These are phyloP conservation scores for Pangasius macronema DNA, from an alignment of 2,797 vertebrate species.

Conservation along the genomic window DNA sequence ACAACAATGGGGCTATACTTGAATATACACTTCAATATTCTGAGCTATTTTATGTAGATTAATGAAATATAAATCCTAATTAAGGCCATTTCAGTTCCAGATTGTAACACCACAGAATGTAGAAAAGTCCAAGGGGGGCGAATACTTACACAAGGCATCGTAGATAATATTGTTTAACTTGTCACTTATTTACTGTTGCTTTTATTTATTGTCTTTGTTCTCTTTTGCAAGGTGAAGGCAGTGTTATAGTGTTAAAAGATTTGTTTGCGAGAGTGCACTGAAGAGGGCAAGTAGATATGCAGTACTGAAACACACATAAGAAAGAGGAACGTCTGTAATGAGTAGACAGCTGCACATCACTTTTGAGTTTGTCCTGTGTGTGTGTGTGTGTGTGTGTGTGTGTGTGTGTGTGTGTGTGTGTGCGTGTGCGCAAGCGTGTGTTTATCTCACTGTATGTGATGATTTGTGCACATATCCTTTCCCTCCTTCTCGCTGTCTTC, in stretches of 20 bases:
- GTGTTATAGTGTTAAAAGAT: neutral
- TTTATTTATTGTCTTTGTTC: neutral
- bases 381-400: neutral
- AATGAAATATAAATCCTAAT: too few species aligned
- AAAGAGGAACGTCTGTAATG: constrained; percentile 32
- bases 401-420: neutral
- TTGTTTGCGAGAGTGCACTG: neutral
- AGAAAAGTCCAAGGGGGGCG: neutral
- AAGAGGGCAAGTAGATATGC: neutral
- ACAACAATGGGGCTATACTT: neutral
- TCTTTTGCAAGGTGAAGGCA: neutral
- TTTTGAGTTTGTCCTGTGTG: neutral
- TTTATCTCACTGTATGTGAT: neutral
- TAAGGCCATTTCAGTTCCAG: neutral
- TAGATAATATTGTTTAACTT: neutral
- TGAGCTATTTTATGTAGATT: neutral
- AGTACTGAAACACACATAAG: constrained; percentile 29
- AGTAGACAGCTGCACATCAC: neutral
- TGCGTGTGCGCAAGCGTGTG: too few species aligned
- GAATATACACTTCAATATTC: neutral
- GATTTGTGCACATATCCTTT: neutral
- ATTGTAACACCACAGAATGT: neutral
- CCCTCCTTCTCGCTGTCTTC: neutral
- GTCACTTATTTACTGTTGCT: neutral
- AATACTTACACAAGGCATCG: neutral